Evolutionary conservation across 2,888 invertebrate genomes (phyloP).

Genomic region (Dichetophora obliterata): DNA sequence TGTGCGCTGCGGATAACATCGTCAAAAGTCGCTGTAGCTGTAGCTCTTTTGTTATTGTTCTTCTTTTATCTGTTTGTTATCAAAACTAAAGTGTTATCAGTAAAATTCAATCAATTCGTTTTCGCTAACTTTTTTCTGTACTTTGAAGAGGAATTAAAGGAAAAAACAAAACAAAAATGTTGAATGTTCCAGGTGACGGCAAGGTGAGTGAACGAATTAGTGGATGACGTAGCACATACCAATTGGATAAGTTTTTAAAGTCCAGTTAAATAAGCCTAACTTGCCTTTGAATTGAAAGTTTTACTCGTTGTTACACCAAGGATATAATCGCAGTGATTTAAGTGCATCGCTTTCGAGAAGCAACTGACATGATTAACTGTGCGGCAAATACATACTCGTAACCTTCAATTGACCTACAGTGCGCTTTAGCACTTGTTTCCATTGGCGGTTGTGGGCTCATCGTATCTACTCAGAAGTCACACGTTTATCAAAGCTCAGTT

Average conservation of each 20-base stretch:
- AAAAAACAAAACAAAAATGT: conserved; percentile 54
- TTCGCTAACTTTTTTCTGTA: not conserved
- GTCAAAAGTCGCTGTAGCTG: not conserved
- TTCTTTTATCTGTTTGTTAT: not conserved
- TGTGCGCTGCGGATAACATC: not conserved
- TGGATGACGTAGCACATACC: not conserved
- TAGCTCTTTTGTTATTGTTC: not conserved
- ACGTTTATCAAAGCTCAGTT: not conserved
- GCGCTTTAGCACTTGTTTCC: not conserved
- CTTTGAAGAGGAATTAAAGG: conserved; percentile 19
- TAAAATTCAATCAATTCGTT: not conserved
- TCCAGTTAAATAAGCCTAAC: not conserved
- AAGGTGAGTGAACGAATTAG: conserved; percentile 58
- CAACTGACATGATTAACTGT: not conserved
- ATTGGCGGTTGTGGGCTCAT: not conserved
- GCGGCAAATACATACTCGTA: conserved; percentile 13
- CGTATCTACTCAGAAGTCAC: not conserved
- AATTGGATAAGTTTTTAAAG: not conserved
- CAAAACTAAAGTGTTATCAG: not conserved
- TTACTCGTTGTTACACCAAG: not conserved
- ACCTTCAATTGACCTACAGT: conserved; percentile 44
- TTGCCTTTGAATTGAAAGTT: not conserved
- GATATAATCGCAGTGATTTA: not conserved
- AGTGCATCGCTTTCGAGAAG: not conserved
- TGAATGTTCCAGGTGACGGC: conserved; percentile 64